Evolutionary conservation across 2,888 invertebrate species (phyloP).

Genomic region (Cephus spinipes): DNA sequence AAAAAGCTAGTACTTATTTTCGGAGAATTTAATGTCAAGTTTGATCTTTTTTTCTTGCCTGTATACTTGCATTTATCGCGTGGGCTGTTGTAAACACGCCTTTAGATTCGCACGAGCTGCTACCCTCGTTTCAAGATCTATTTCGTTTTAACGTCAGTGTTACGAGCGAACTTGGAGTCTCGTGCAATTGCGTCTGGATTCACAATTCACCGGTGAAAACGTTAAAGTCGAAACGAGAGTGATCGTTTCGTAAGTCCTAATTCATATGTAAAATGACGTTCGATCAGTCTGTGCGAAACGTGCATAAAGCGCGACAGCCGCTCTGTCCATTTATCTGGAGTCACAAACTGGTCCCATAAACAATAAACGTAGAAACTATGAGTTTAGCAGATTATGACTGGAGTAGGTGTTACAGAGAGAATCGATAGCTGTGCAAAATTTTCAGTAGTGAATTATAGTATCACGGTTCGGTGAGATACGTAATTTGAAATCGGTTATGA

Average conservation of each 20-base stretch:
- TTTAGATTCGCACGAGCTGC: constrained; percentile 9
- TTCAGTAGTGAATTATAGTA: not conserved
- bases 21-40: not conserved
- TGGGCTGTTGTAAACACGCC: not conserved
- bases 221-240: not conserved
- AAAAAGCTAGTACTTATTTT: not conserved
- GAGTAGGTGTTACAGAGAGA: not conserved
- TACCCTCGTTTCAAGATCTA: constrained; percentile 14
- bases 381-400: not conserved
- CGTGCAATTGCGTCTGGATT: not conserved
- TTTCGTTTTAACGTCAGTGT: constrained; percentile 19
- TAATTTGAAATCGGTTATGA: constrained; percentile 16
- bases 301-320: not conserved
- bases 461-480: not conserved
- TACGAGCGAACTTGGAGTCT: constrained; percentile 9
- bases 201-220: not conserved
- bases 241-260: not conserved
- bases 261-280: not conserved
- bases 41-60: not conserved
- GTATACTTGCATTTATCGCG: not conserved
- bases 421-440: not conserved
- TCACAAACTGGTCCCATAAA: not conserved
- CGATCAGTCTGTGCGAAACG: not conserved
- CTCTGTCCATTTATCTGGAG: not conserved
- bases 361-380: not conserved